phyloP scores from a whole-genome alignment of 2,797 vertebrate genomes.

The Tragopan temminckii region DNA sequence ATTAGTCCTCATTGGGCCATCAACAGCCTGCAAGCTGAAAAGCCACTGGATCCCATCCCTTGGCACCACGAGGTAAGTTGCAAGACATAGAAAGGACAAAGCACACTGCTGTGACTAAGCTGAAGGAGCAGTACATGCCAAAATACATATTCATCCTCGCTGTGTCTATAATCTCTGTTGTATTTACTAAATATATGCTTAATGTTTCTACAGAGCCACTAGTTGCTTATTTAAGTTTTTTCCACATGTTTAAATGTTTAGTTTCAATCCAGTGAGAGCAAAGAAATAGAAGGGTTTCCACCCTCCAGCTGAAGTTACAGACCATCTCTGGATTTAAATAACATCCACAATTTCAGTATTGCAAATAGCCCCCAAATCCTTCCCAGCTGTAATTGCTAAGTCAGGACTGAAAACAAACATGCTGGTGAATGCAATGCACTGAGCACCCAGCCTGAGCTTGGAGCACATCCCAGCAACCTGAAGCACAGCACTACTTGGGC shows the following conservation, averaged over 20 bases:
- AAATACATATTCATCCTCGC: not conserved
- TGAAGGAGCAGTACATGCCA: not conserved
- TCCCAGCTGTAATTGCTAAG: not conserved
- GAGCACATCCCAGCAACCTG: not conserved
- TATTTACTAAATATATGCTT: slow-evolving; percentile 57
- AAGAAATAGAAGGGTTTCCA: slow-evolving; percentile 66
- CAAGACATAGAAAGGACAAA: not conserved
- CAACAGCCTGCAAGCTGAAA: not conserved
- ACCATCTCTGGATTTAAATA: slow-evolving; percentile 54
- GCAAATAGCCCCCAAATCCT: slow-evolving; percentile 5
- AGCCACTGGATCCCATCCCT: not conserved
- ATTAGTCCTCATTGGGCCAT: not conserved
- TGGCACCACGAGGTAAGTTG: not conserved
- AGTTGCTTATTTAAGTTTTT: slow-evolving; percentile 63
- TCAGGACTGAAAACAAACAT: not conserved
- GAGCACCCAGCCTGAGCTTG: not conserved
- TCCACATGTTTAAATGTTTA: slow-evolving; percentile 49
- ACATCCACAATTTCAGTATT: slow-evolving; percentile 46
- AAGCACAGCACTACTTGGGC: not conserved
- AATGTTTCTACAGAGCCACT: not conserved
- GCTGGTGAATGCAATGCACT: not conserved
- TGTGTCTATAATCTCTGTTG: not conserved
- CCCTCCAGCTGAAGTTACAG: slow-evolving; percentile 57
- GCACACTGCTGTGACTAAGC: not conserved
- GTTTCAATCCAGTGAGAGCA: slow-evolving; percentile 11